Evolutionary conservation across 2,113 vertebrate genomes (phyloP).

Genomic region (Mormyrus lacerda): DNA sequence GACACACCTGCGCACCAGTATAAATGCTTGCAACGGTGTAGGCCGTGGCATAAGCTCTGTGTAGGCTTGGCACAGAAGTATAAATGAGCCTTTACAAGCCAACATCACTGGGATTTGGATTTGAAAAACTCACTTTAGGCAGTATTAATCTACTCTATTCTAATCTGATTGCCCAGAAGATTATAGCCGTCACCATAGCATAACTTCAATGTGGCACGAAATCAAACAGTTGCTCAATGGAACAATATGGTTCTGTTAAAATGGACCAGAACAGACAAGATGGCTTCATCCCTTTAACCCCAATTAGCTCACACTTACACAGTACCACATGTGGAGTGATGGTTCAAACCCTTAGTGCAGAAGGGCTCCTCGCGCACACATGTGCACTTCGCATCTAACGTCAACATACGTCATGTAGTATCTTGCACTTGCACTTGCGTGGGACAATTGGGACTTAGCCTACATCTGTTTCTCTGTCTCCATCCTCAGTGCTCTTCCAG

Average conservation of each 20-base stretch:
- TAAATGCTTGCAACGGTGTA: too few relatives aligned
- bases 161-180: neutral
- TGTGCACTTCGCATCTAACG: neutral
- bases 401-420: neutral
- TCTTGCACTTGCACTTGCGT: neutral
- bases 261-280: neutral
- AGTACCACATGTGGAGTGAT: neutral
- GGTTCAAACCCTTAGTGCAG: neutral
- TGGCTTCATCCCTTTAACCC: neutral
- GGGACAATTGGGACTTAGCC: neutral
- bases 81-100: neutral
- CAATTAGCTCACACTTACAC: neutral
- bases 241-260: neutral
- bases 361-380: neutral
- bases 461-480: neutral
- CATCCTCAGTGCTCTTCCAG: slow-evolving; percentile 80
- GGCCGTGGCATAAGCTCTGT: too few relatives aligned
- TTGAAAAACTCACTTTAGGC: neutral
- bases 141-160: neutral
- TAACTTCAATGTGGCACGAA: neutral
- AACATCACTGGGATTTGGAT: neutral
- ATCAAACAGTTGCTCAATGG: neutral
- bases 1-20: too few relatives aligned
- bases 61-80: too few relatives aligned
- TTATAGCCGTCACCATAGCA: neutral